Conservation (phyloP, 92 coral and sea anemone species). For the Diadumene lineata region DNA sequence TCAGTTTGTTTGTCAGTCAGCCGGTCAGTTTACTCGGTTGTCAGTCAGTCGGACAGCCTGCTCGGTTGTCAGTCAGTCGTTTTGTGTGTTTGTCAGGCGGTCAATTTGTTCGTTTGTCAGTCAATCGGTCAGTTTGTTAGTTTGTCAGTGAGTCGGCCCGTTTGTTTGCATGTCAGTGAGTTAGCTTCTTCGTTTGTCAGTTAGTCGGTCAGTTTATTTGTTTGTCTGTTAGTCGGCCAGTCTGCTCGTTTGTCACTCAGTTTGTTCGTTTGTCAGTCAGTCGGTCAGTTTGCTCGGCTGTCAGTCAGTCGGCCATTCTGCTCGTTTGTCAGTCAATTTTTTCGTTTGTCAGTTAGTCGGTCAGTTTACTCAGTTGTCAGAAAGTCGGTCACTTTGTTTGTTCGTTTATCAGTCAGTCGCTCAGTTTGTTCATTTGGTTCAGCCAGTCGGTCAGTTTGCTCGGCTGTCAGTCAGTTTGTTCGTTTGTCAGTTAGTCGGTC, state of each 20-base stretch:
- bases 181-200: background rate
- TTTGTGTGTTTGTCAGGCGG: background rate
- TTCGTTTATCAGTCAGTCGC: no score
- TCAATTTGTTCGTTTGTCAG: background rate
- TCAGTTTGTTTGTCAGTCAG: background rate
- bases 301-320: no score
- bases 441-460: no score
- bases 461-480: no score
- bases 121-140: conserved; percentile 1
- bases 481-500: no score
- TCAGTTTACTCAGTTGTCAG: no score
- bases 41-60: conserved; percentile 5
- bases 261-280: background rate
- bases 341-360: no score
- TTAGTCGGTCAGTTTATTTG: conserved; percentile 3
- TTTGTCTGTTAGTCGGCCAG: conserved; percentile 1
- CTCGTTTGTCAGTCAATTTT: no score
- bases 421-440: no score
- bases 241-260: background rate
- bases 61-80: background rate
- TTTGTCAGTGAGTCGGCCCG: conserved; percentile 8
- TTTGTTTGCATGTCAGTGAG: conserved; percentile 1
- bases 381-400: no score
- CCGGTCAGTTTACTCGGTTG: background rate
- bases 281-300: background rate